A percentile compares a stretch with the other conserved stretches of the same genome.
Evolutionary conservation across 2,113 vertebrate species (phyloP).

Genomic region (Bubo blakistoni): DNA sequence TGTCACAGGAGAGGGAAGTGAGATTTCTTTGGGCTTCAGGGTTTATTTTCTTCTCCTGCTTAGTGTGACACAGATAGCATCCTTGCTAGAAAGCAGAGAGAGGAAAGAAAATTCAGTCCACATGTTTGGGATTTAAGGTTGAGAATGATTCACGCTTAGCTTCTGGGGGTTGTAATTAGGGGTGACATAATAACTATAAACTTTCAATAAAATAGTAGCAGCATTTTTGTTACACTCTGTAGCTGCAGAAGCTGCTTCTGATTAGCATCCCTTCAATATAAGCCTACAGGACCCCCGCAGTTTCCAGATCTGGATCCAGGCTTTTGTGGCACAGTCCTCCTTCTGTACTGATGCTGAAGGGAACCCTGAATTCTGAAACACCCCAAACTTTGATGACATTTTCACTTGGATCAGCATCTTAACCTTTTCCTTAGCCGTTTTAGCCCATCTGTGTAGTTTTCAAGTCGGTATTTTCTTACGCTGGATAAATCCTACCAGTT

Average conservation of each 20-base stretch:
- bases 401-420: not conserved
- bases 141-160: conserved; percentile 57
- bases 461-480: not conserved
- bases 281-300: not conserved
- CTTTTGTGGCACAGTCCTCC: not conserved
- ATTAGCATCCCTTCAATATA: conserved; percentile 18
- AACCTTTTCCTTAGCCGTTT: not conserved
- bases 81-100: conserved; percentile 45
- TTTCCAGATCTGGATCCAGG: not conserved
- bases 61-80: not conserved
- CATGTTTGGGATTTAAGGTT: conserved; percentile 60
- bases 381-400: not conserved
- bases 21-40: conserved; percentile 6
- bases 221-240: conserved; percentile 12
- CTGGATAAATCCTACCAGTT: not conserved
- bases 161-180: conserved; percentile 67
- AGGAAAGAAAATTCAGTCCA: conserved; percentile 56
- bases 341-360: not conserved
- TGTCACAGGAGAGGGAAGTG: not conserved
- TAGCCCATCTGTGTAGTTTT: not conserved
- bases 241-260: conserved; percentile 44
- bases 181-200: conserved; percentile 69
- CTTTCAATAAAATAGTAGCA: conserved; percentile 47
- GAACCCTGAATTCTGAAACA: not conserved
- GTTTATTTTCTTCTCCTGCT: conserved; percentile 48